Evolutionary conservation across 1,140 invertebrate genomes (phyloP).

Genomic region (Zaprionus taronus): DNA sequence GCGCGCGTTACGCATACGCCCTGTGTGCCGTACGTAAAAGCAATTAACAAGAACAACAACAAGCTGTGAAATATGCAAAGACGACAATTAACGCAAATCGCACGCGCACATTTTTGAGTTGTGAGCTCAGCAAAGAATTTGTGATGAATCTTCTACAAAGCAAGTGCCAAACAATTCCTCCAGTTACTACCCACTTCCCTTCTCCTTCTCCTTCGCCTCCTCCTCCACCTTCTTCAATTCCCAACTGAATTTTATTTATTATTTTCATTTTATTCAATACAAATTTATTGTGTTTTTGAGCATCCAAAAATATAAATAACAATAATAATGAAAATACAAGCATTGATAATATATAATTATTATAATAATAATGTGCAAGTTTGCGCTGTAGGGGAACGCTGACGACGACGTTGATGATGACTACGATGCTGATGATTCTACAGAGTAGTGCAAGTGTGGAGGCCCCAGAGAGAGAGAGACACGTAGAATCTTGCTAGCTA

Average conservation of each 20-base stretch:
- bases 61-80: slow-evolving; percentile 53
- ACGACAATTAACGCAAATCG: slow-evolving; percentile 37
- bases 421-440: not conserved
- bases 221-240: not conserved
- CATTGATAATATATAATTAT: slow-evolving; percentile 34
- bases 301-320: slow-evolving; percentile 35
- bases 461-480: slow-evolving; percentile 32
- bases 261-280: slow-evolving; percentile 10
- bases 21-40: slow-evolving; percentile 43
- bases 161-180: slow-evolving; percentile 57
- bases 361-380: slow-evolving; percentile 56
- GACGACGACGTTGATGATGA: slow-evolving; percentile 8
- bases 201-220: not conserved
- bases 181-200: not conserved
- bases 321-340: not conserved
- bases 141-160: slow-evolving; percentile 78
- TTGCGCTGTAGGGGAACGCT: slow-evolving; percentile 10
- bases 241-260: slow-evolving; percentile 13
- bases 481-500: slow-evolving; percentile 10
- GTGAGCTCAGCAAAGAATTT: slow-evolving; percentile 33
- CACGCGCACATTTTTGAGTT: slow-evolving; percentile 18
- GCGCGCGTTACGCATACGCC: slow-evolving; percentile 63
- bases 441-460: slow-evolving; percentile 62
- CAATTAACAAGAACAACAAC: slow-evolving; percentile 24
- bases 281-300: slow-evolving; percentile 18